Conservation (phyloP, 1,140 invertebrate species). For the Zaprionus inermis region DNA sequence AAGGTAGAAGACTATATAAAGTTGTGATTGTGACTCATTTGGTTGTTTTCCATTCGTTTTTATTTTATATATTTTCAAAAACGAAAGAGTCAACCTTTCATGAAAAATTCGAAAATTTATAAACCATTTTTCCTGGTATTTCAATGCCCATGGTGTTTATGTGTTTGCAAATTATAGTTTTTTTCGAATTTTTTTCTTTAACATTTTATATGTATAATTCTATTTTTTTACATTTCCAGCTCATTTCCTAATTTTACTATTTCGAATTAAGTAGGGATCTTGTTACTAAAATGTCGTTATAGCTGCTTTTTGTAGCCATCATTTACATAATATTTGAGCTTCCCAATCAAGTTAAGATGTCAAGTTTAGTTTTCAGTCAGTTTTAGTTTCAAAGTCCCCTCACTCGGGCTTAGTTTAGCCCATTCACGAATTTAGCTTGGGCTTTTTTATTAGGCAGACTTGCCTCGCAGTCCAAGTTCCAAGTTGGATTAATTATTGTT, state of each 20-base stretch:
- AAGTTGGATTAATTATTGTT: conserved; percentile 34
- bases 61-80: too few species aligned
- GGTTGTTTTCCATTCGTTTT: too few species aligned
- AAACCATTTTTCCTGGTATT: too few species aligned
- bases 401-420: neutral
- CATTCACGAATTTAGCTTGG: neutral
- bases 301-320: neutral
- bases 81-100: too few species aligned
- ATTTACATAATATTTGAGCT: neutral
- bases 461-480: conserved; percentile 38
- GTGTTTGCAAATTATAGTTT: too few species aligned
- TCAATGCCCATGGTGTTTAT: too few species aligned
- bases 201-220: too few species aligned
- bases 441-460: conserved; percentile 16
- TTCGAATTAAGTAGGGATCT: neutral
- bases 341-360: neutral
- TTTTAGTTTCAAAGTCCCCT: neutral
- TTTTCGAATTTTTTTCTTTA: too few species aligned
- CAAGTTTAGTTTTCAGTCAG: neutral
- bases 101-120: too few species aligned
- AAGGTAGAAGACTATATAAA: neutral
- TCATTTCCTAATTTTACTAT: neutral
- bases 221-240: too few species aligned
- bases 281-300: neutral
- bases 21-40: too few species aligned